Conservation (phyloP, 2,888 invertebrate species). For the Macrosiphum euphorbiae region DNA sequence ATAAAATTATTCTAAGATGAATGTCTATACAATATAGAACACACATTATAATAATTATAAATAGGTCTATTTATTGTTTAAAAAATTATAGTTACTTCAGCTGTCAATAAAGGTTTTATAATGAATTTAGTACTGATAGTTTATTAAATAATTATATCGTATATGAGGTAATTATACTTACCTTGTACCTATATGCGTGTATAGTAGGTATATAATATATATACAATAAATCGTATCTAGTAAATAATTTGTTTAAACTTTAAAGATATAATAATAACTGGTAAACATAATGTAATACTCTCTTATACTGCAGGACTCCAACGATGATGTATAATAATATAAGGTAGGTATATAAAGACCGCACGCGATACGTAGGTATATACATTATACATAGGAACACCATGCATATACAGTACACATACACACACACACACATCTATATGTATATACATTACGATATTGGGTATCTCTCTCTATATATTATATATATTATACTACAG, state of each 20-base stretch:
- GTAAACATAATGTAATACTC: neutral
- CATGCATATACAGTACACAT: no score
- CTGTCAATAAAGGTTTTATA: neutral
- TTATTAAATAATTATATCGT: neutral
- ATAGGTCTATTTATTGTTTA: neutral
- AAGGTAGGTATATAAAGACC: neutral
- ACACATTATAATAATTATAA: neutral
- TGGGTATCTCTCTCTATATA: neutral
- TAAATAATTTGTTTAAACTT: neutral
- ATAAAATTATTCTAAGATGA: neutral
- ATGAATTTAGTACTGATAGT: neutral
- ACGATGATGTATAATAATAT: neutral
- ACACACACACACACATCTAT: no score
- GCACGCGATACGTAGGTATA: neutral
- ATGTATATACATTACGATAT: neutral
- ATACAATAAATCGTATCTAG: neutral
- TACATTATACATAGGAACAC: neutral
- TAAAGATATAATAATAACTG: neutral
- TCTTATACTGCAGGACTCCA: neutral
- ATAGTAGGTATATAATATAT: neutral
- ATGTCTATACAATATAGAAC: neutral
- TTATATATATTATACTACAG: neutral
- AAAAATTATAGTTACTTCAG: neutral
- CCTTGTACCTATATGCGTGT: no score
- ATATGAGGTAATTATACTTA: no score